Evolutionary conservation across 2,888 invertebrate genomes (phyloP).

Genomic region (Drosophila fungiperda): DNA sequence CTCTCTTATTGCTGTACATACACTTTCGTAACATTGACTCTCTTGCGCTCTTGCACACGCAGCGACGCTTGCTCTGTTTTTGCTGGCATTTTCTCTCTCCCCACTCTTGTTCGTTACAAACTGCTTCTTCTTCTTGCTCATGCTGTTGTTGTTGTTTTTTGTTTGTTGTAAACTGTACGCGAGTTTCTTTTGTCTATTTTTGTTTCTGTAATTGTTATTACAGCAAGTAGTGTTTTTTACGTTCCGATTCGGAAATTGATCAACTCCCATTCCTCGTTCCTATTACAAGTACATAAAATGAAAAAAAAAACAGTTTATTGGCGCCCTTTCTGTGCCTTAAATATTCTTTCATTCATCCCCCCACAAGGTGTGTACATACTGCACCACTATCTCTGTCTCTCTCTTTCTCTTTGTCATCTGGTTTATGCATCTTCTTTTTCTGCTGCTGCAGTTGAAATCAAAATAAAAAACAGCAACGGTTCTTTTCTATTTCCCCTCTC

Average conservation of each 20-base stretch:
- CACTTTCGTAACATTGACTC: conserved; percentile 67
- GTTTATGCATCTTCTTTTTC: conserved; percentile 10
- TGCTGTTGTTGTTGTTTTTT: conserved; percentile 37
- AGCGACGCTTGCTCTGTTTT: conserved; percentile 66
- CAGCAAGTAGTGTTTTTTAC: conserved; percentile 31
- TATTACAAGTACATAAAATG: conserved; percentile 54
- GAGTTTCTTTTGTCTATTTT: conserved; percentile 22
- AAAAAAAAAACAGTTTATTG: conserved; percentile 61
- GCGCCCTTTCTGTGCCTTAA: conserved; percentile 55
- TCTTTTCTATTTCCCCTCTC: conserved; percentile 24
- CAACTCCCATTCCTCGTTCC: conserved; percentile 29
- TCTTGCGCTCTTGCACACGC: conserved; percentile 12
- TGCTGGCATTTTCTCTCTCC: conserved; percentile 72
- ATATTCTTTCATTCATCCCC: neutral
- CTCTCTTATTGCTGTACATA: conserved; percentile 45
- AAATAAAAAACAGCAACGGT: conserved; percentile 53
- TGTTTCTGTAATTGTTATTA: conserved; percentile 12
- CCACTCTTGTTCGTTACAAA: conserved; percentile 79
- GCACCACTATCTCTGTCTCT: neutral
- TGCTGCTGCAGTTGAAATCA: conserved; percentile 46
- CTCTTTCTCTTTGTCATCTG: conserved; percentile 1
- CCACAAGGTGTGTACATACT: conserved; percentile 39
- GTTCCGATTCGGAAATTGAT: conserved; percentile 55
- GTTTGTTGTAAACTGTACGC: conserved; percentile 77
- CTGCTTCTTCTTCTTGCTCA: conserved; percentile 56